Percentiles rank a stretch among this genome's conserved stretches.
phyloP scores from a whole-genome alignment of 2,113 vertebrate genomes.

The Nesoenas mayeri region DNA sequence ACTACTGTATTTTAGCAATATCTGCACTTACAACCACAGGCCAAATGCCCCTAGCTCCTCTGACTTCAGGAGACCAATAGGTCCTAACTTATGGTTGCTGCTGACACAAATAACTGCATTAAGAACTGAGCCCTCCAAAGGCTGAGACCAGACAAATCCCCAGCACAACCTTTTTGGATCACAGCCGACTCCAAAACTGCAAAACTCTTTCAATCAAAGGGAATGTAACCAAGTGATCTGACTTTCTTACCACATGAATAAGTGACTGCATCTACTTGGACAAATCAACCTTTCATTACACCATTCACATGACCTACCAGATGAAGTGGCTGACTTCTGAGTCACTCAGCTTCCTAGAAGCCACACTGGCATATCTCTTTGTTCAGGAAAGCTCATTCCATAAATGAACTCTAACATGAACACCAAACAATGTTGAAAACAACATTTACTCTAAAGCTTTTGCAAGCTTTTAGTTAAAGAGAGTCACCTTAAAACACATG shows the following conservation, averaged over 20 bases:
- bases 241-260: neutral
- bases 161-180: neutral
- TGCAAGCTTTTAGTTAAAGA: neutral
- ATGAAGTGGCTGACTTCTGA: constrained; percentile 36
- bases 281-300: neutral
- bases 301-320: neutral
- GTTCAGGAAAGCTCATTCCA: neutral
- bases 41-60: neutral
- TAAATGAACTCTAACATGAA: neutral
- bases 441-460: neutral
- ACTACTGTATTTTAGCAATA: neutral
- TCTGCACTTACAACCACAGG: neutral
- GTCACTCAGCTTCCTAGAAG: constrained; percentile 26
- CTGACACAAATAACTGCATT: neutral
- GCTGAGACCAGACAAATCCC: neutral
- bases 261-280: neutral
- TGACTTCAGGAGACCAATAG: neutral
- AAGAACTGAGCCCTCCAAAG: neutral
- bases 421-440: neutral
- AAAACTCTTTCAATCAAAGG: neutral
- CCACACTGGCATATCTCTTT: neutral
- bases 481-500: neutral
- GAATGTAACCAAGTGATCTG: neutral
- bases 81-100: rapidly evolving
- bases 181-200: neutral